Evolutionary conservation across 2,797 vertebrate species (phyloP), one percentile per base, ranked within the genome.

Genomic region (Premnoplex brunnescens): DNA sequence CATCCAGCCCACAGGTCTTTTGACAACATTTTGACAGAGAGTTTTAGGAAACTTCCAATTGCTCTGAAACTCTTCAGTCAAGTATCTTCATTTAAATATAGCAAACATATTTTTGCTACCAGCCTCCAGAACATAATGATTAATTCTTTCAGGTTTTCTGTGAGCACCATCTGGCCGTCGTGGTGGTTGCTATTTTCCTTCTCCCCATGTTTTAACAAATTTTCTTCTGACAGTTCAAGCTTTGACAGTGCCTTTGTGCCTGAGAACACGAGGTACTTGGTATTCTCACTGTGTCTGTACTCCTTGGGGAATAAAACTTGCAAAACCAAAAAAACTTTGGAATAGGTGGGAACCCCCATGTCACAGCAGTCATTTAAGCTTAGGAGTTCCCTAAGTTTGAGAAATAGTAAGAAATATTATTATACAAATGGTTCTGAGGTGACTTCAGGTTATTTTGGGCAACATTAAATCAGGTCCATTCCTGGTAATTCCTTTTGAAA

Each of bases 121-220:
- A 95, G 68, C 89, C 91, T 86, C 72, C 67, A 51, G 80, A 95
- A 62, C 27, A 49, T 24, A 58, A 75, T 68, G 48, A 95, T 91
- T 93, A 93, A 89, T 86, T 93, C 76, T 80, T 86, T 84, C 27
- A 68, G 20, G 69, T 73, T 80, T 90, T 80, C 76, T 71, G 51
- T n/a, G 58, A 90, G 83, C 66, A 90, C 96, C 91, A 95, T 95
- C 93, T 96, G 94, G 71, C 63, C 1, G 0, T 48, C 12, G 2
- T 24, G 63, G 59, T 63, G 91, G 86, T 67, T 88, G 81, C 78
- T 89, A 55, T 93, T 95, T 93, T 87, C 89, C 87, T 92, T 60
- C 76, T 37, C 88, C 91, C n/a, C 85, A 66, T 46, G 49, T 54
- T 82, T 74, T 34, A 86, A 74, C 86, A 58, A 63, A 49, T 91